A percentile compares a stretch with the other conserved stretches of the same genome.
phyloP scores from a whole-genome alignment of 2,113 vertebrate species.

The Catharus fuscescens region DNA sequence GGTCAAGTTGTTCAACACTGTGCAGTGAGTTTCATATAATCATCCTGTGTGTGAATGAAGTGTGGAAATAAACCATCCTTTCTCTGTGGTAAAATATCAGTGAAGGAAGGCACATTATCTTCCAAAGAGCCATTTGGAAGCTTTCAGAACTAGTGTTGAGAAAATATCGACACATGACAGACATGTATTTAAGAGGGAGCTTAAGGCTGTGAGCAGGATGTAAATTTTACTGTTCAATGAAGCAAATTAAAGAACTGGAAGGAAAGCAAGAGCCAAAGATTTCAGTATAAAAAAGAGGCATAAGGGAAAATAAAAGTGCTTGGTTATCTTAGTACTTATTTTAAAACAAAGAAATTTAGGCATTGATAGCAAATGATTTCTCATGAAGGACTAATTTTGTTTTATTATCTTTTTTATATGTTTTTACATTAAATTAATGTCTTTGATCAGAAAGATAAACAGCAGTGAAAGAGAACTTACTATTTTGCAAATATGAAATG shows the following conservation, averaged over 20 bases:
- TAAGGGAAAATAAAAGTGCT: not conserved
- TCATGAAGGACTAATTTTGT: not conserved
- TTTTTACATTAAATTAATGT: not conserved
- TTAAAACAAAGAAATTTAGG: not conserved
- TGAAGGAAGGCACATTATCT: not conserved
- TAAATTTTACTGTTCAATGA: constrained; percentile 6
- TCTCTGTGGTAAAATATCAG: not conserved
- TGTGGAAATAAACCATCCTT: constrained; percentile 26
- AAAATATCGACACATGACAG: not conserved
- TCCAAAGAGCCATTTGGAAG: not conserved
- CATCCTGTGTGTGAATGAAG: constrained; percentile 22
- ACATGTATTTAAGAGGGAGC: not conserved
- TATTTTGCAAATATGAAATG: constrained; percentile 28
- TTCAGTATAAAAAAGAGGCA: constrained; percentile 17
- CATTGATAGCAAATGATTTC: not conserved
- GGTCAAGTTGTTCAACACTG: not conserved
- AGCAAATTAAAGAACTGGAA: constrained; percentile 43
- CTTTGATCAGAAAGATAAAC: not conserved
- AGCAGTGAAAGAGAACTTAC: not conserved
- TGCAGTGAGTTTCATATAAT: constrained; percentile 42
- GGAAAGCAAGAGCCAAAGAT: constrained; percentile 3
- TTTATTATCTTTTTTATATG: not conserved
- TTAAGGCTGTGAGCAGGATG: constrained; percentile 3
- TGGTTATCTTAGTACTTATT: not conserved
- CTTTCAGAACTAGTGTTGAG: not conserved